These are phyloP conservation scores for Sphyrna mokarran DNA, from an alignment of 2,113 vertebrate genomes.

Conservation along the genomic window DNA sequence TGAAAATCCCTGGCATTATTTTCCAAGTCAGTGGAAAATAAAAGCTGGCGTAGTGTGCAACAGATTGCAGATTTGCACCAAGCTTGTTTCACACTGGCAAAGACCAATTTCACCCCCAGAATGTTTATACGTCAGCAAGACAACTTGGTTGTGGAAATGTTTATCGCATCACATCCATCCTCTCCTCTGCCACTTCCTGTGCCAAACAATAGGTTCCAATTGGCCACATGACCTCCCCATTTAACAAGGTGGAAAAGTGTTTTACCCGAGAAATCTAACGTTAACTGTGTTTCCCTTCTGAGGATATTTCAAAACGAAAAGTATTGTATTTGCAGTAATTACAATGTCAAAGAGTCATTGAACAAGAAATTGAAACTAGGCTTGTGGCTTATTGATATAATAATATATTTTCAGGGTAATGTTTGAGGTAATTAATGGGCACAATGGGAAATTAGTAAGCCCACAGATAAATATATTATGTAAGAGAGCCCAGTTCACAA, in stretches of 20 bases:
- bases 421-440: neutral
- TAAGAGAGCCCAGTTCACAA: neutral
- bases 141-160: neutral
- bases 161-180: neutral
- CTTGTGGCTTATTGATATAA: neutral
- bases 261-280: neutral
- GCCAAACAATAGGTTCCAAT: neutral
- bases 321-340: conserved; percentile 27
- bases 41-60: neutral
- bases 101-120: neutral
- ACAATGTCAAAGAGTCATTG: conserved; percentile 14
- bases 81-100: neutral
- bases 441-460: neutral
- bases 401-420: neutral
- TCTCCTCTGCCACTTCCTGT: neutral
- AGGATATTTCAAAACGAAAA: neutral
- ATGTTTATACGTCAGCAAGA: neutral
- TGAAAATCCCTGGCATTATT: neutral
- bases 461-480: neutral
- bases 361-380: neutral
- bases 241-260: neutral
- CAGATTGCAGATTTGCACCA: too few relatives aligned
- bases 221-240: neutral
- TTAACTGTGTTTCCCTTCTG: neutral
- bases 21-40: neutral